These are phyloP conservation scores for Drosophila nigricruria DNA, from an alignment of 2,888 invertebrate genomes.

Conservation along the genomic window DNA sequence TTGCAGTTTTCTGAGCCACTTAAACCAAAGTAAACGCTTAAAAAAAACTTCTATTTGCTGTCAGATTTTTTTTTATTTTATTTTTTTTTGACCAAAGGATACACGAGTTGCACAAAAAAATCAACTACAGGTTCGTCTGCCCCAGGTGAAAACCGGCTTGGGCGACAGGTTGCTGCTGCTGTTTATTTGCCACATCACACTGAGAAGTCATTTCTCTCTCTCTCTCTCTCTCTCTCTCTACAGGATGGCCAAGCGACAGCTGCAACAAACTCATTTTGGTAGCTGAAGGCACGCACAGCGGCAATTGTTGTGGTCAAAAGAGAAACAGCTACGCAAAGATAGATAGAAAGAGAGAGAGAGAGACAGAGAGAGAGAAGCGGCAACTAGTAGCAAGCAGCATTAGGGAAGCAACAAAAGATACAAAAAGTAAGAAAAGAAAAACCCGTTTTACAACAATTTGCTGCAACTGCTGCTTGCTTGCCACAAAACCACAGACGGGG, in stretches of 20 bases:
- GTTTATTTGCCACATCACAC: constrained; percentile 54
- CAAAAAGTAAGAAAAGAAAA: constrained; percentile 48
- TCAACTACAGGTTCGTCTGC: constrained; percentile 34
- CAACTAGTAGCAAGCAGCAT: constrained; percentile 58
- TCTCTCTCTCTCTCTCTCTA: background rate
- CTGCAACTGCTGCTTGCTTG: constrained; percentile 30
- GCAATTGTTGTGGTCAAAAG: constrained; percentile 46
- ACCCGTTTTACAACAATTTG: constrained; percentile 79
- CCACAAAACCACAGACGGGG: constrained; percentile 34
- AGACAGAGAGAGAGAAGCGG: constrained; percentile 13
- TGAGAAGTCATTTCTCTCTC: constrained; percentile 2
- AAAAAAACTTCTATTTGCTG: constrained; percentile 6
- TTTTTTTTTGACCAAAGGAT: constrained; percentile 17
- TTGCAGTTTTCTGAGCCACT: background rate
- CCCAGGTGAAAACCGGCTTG: constrained; percentile 53
- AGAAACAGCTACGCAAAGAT: constrained; percentile 21
- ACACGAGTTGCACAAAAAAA: background rate
- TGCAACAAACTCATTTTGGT: constrained; percentile 59
- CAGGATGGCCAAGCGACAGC: constrained; percentile 54
- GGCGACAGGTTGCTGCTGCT: constrained; percentile 58
- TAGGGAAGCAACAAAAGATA: constrained; percentile 55
- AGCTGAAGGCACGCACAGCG: constrained; percentile 44
- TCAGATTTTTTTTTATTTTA: background rate
- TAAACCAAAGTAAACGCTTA: background rate
- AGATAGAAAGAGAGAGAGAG: constrained; percentile 5